A percentile compares a stretch with the other conserved stretches of the same genome.
Evolutionary conservation across 2,888 invertebrate genomes (phyloP).

Genomic region (Eutolmus rufibarbis): DNA sequence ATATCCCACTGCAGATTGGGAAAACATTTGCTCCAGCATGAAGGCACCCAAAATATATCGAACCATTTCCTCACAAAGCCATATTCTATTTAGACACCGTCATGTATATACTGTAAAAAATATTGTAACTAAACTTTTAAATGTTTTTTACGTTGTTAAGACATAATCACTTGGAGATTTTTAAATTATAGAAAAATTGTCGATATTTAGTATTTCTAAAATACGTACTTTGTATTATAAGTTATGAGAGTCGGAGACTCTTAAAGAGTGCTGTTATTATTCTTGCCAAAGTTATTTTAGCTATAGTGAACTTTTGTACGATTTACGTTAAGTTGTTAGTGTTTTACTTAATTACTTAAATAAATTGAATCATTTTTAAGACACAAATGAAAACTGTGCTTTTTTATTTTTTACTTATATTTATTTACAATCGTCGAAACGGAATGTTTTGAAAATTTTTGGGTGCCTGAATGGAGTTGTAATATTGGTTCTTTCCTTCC

Average conservation of each 20-base stretch:
- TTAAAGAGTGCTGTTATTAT: conserved; percentile 28
- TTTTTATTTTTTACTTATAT: neutral
- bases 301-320: conserved; percentile 11
- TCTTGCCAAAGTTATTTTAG: conserved; percentile 37
- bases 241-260: neutral
- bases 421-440: neutral
- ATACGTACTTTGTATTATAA: neutral
- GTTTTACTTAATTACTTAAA: conserved; percentile 18
- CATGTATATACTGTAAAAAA: neutral
- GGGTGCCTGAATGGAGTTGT: conserved; percentile 18
- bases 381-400: neutral
- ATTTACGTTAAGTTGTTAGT: neutral
- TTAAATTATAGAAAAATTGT: neutral
- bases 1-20: conserved; percentile 53
- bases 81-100: neutral
- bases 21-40: conserved; percentile 55
- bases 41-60: conserved; percentile 33
- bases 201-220: neutral
- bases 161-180: neutral
- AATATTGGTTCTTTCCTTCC: neutral
- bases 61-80: neutral
- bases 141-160: neutral
- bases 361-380: conserved; percentile 21
- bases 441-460: neutral
- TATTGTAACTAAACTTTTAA: neutral